phyloP scores from a whole-genome alignment of 1,140 invertebrate genomes.

The Drosophila parabipectinata region DNA sequence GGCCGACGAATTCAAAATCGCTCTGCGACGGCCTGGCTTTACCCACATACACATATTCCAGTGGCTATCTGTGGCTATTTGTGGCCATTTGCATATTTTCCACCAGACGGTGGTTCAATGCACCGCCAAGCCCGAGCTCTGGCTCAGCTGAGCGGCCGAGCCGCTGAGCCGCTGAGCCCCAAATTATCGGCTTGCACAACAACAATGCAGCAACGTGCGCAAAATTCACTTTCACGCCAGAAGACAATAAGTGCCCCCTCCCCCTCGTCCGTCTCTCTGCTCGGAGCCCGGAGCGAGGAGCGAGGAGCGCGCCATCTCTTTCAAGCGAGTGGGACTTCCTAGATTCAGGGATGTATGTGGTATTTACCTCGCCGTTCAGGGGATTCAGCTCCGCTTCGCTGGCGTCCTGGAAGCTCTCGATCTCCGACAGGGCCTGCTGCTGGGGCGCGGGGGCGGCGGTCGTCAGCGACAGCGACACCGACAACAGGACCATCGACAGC shows the following conservation, averaged over 20 bases:
- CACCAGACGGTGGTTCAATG: constrained; percentile 1
- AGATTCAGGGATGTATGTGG: background rate
- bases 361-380: constrained; percentile 80
- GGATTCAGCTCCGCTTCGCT: constrained; percentile 76
- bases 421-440: constrained; percentile 15
- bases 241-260: constrained; percentile 1
- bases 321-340: background rate
- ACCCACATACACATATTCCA: too few relatives aligned
- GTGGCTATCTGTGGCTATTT: too few relatives aligned
- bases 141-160: background rate
- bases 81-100: background rate
- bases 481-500: constrained; percentile 47
- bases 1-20: constrained; percentile 30
- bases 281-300: too few relatives aligned
- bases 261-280: background rate
- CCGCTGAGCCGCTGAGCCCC: background rate
- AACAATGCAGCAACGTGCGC: constrained; percentile 1
- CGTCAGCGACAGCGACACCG: constrained; percentile 49
- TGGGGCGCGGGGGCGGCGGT: constrained; percentile 32
- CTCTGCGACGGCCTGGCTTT: background rate
- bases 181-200: constrained; percentile 6
- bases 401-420: constrained; percentile 47
- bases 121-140: background rate
- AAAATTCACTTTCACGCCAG: constrained; percentile 5
- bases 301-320: background rate